These are phyloP conservation scores for Pristionchus pacificus DNA, from an alignment of 1,140 invertebrate genomes.

Conservation along the genomic window DNA sequence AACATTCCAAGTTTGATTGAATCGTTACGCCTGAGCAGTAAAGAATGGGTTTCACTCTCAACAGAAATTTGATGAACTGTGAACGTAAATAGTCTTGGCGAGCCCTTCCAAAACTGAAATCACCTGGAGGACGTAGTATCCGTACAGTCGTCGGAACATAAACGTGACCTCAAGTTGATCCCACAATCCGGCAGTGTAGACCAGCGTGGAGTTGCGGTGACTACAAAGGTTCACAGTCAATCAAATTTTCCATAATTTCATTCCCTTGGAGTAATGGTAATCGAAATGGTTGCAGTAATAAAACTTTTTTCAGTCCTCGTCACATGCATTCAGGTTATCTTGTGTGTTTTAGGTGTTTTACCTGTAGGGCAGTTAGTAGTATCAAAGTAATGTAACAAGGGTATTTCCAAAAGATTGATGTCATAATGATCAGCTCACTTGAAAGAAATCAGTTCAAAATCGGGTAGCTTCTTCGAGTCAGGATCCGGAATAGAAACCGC, in stretches of 20 bases:
- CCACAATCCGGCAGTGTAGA: slow-evolving; percentile 54
- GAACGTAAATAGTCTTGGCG: background rate
- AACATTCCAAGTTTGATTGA: too few species aligned
- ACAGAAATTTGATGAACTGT: slow-evolving; percentile 1
- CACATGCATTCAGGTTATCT: too few species aligned
- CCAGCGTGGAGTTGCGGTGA: slow-evolving; percentile 44
- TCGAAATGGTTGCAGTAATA: background rate
- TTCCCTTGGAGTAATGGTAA: too few species aligned
- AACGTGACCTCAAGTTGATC: slow-evolving; percentile 56
- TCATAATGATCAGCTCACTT: slow-evolving; percentile 5
- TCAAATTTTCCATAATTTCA: too few species aligned
- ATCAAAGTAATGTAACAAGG: too few species aligned
- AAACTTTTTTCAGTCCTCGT: background rate
- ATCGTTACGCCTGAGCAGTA: too few species aligned
- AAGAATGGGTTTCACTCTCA: too few species aligned
- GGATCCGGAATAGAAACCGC: slow-evolving; percentile 54
- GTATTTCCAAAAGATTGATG: too few species aligned
- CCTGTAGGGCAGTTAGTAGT: too few species aligned
- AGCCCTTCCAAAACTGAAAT: background rate
- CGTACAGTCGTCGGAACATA: slow-evolving; percentile 50
- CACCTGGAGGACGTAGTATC: slow-evolving; percentile 53
- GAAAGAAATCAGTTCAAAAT: slow-evolving; percentile 47
- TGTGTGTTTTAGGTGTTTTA: too few species aligned
- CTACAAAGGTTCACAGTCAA: slow-evolving; percentile 28
- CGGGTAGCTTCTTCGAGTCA: slow-evolving; percentile 50